phyloP scores from a whole-genome alignment of 1,140 invertebrate species.

The Aporrectodea caliginosa region DNA sequence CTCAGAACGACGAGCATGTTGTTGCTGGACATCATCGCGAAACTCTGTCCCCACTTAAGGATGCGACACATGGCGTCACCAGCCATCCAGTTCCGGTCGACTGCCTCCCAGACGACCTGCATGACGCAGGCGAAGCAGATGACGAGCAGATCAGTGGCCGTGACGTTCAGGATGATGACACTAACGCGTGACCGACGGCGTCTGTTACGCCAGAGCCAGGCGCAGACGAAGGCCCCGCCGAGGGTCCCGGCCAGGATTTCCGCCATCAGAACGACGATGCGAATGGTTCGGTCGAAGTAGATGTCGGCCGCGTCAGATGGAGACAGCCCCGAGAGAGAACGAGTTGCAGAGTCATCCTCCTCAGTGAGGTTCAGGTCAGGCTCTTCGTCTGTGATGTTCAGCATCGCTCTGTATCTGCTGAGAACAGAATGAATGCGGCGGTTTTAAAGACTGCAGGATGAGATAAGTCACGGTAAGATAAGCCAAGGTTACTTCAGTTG shows the following conservation, averaged over 20 bases:
- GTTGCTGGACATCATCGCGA: constrained; percentile 53
- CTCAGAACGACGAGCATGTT: constrained; percentile 56
- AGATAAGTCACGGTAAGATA: too few relatives aligned
- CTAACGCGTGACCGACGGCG: constrained; percentile 43
- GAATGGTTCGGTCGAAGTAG: constrained; percentile 28
- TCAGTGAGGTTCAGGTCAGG: too few relatives aligned
- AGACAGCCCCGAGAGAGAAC: too few relatives aligned
- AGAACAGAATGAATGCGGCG: too few relatives aligned
- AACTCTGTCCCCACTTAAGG: constrained; percentile 52
- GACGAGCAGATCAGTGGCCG: constrained; percentile 50
- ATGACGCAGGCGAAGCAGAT: constrained; percentile 46
- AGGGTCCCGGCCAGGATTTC: constrained; percentile 38
- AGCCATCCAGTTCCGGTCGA: constrained; percentile 48
- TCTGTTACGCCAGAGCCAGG: constrained; percentile 45
- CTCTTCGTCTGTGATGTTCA: too few relatives aligned
- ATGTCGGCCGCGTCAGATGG: too few relatives aligned
- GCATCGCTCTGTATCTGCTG: too few relatives aligned
- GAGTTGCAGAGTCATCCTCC: too few relatives aligned
- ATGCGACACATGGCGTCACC: constrained; percentile 51
- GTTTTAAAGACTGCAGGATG: too few relatives aligned
- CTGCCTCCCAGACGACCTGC: constrained; percentile 54
- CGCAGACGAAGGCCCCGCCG: constrained; percentile 40
- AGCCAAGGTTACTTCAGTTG: too few relatives aligned
- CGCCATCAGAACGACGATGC: constrained; percentile 21
- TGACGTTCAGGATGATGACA: constrained; percentile 52